A percentile compares a stretch with the other conserved stretches of the same genome.
These are phyloP conservation scores for Megastigmus dorsalis DNA, from an alignment of 2,888 invertebrate genomes.

Conservation along the genomic window DNA sequence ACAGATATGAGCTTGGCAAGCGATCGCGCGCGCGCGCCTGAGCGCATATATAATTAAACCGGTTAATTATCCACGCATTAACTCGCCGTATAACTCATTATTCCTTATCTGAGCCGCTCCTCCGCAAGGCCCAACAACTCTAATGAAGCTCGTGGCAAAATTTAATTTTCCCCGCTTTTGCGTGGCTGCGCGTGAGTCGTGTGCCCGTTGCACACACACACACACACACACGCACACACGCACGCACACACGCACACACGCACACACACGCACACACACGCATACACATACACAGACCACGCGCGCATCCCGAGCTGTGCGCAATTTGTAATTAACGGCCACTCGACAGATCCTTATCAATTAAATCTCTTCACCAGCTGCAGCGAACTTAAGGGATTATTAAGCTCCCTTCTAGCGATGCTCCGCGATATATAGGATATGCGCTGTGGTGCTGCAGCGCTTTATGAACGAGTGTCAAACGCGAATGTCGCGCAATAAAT, in stretches of 20 bases:
- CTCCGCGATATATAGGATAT: too few species aligned
- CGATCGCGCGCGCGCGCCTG: too few species aligned
- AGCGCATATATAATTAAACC: conserved; percentile 22
- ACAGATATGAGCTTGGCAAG: too few species aligned
- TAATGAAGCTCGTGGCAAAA: neutral
- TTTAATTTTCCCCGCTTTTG: too few species aligned
- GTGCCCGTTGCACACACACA: neutral
- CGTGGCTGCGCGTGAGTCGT: too few species aligned
- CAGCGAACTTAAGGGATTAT: neutral
- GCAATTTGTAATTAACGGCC: conserved; percentile 28
- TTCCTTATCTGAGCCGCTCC: conserved; percentile 2
- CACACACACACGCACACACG: neutral
- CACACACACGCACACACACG: neutral
- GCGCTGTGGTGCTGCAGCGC: too few species aligned
- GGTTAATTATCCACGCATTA: conserved; percentile 26
- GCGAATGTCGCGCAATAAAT: conserved; percentile 26
- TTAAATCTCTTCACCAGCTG: too few species aligned
- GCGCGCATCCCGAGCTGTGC: too few species aligned
- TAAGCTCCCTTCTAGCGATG: neutral
- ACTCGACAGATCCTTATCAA: too few species aligned
- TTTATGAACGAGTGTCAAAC: conserved; percentile 29
- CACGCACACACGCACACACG: neutral
- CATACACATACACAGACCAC: neutral
- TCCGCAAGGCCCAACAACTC: neutral
- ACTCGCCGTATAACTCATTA: conserved; percentile 6